Percentiles rank a stretch among this genome's conserved stretches.
Evolutionary conservation across 2,113 vertebrate genomes (phyloP).

Genomic region (Odontesthes bonariensis): DNA sequence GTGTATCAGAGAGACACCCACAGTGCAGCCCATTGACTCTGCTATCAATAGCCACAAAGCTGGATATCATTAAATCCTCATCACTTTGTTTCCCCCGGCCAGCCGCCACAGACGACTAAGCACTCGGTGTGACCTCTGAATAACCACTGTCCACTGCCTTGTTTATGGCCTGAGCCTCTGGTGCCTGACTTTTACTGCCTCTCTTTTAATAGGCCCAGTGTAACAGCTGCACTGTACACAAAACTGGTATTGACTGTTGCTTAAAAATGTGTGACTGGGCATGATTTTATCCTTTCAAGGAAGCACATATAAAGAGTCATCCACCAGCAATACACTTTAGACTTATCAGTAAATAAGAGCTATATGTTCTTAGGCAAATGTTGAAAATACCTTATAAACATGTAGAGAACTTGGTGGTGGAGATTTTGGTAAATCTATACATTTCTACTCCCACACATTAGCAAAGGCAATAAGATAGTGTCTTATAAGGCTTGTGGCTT

Average conservation of each 20-base stretch:
- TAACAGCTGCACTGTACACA: constrained; percentile 65
- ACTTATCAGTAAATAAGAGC: constrained; percentile 48
- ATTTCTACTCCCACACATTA: constrained; percentile 12
- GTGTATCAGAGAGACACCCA: constrained; percentile 84
- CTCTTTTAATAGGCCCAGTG: constrained; percentile 68
- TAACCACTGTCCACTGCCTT: constrained; percentile 76
- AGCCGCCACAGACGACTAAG: constrained; percentile 70
- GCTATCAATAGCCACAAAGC: constrained; percentile 84
- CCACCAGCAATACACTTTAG: constrained; percentile 23
- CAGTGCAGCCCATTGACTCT: constrained; percentile 82
- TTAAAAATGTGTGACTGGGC: constrained; percentile 51
- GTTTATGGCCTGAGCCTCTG: constrained; percentile 68
- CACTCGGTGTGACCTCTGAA: constrained; percentile 78
- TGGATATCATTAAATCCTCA: constrained; percentile 87
- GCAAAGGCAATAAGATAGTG: not conserved
- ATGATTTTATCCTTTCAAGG: constrained; percentile 53
- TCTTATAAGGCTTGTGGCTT: not conserved
- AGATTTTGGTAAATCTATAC: constrained; percentile 6
- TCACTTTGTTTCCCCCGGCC: constrained; percentile 79
- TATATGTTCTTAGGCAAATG: constrained; percentile 13
- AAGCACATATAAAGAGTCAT: constrained; percentile 46
- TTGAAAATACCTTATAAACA: constrained; percentile 11
- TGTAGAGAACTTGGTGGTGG: not conserved
- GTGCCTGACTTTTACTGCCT: constrained; percentile 70
- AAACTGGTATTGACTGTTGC: constrained; percentile 65